Evolutionary conservation across 2,113 vertebrate genomes (phyloP), one percentile per base, ranked within the genome.

Genomic region (Sphaerodactylus townsendi): DNA sequence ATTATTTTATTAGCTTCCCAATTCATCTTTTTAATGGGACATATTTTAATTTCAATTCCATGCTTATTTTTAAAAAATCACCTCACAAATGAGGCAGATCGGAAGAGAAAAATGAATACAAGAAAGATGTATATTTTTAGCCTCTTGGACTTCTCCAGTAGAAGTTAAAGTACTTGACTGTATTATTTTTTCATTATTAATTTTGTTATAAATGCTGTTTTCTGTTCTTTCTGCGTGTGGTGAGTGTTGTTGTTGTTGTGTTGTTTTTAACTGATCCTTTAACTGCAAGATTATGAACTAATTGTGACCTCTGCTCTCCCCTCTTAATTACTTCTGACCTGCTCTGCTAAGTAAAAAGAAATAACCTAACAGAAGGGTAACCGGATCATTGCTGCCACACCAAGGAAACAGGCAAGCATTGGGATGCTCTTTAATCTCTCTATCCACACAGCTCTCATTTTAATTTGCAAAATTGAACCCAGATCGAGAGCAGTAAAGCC

Each of bases 391-490:
- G 93, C 95, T 93, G 76, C 95, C 91, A 94, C 88, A 81, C 93
- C 65, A 93, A 92, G 87, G 93, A 93, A 93, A 92, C 94, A 88
- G 87, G 91, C 94, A 93, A 93, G 93, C 93, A 92, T 90, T 90
- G 71, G 93, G 93, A 94, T 92, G 93, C 94, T 93, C 95, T 93
- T 93, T 97, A 97, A 97, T 97, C 96, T 96, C 96, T 93, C 93
- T 95, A 94, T 96, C 96, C 96, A 94, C 95, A 95, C 93, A 90
- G 93, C 91, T 94, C 94, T 95, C 96, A 92, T 96, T 97, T 97
- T 97, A 97, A 96, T 97, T 96, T 97, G 95, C 95, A 96, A 97
- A 97, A 97, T 97, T 96, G 96, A 96, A 95, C 93, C 93, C 94
- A 96, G 95, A 94, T 96, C 91, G 93, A 96, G 95, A 96, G 95